Evolutionary conservation across 2,113 vertebrate species (phyloP).

Genomic region (Cyanocitta stelleri): DNA sequence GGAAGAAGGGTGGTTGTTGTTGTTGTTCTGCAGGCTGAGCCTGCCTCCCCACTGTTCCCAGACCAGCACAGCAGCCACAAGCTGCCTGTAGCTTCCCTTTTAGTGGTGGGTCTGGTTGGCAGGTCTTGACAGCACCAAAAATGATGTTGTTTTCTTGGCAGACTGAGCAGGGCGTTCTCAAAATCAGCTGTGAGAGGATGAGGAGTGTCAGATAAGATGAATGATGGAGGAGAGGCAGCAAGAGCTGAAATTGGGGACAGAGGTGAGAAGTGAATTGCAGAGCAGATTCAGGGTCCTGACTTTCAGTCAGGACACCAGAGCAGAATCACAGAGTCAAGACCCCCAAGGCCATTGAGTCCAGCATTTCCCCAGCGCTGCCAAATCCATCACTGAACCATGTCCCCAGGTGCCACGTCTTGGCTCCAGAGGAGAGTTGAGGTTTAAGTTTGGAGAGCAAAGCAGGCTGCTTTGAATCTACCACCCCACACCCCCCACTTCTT

Average conservation of each 20-base stretch:
- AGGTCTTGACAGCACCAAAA: background rate
- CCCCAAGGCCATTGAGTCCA: background rate
- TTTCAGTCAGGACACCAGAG: background rate
- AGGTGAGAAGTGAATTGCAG: background rate
- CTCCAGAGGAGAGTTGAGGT: background rate
- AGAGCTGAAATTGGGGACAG: background rate
- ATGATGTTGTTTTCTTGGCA: background rate
- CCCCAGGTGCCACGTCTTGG: background rate
- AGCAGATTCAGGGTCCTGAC: background rate
- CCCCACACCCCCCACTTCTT: background rate
- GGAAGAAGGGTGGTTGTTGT: background rate
- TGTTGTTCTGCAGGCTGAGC: background rate
- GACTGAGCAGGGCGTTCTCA: background rate
- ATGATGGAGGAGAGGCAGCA: background rate
- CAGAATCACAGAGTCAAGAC: background rate
- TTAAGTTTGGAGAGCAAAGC: background rate
- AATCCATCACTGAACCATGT: background rate
- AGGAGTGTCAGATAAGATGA: background rate
- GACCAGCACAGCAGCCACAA: background rate
- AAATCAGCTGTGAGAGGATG: background rate
- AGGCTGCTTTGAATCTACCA: background rate
- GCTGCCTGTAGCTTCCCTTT: background rate
- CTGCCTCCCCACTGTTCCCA: background rate
- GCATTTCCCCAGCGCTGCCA: background rate
- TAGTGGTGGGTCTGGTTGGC: background rate